A percentile compares a stretch with the other conserved stretches of the same genome.
Conservation (phyloP, 2,888 invertebrate species). For the Drosophila setosimentum region DNA sequence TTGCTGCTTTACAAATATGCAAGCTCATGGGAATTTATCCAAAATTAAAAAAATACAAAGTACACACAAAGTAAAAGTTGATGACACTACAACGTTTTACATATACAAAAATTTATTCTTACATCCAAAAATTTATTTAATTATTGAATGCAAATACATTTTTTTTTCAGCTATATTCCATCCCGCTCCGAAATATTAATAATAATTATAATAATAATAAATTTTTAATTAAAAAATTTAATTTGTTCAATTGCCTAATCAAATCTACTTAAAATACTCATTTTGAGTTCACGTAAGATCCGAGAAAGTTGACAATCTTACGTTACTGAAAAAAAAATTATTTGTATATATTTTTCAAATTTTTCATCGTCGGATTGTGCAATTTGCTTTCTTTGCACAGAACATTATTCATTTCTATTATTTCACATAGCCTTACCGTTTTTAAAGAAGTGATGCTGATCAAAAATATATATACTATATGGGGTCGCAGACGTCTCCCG, state of each 20-base stretch:
- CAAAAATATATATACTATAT: not conserved
- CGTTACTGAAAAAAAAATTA: not conserved
- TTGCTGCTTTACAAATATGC: slow-evolving; percentile 46
- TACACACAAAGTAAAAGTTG: not conserved
- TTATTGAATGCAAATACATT: not conserved
- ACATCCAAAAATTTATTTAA: not conserved
- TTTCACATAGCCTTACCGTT: too few species aligned
- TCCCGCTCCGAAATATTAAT: too few species aligned
- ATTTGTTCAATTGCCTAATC: not conserved
- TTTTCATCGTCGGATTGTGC: not conserved
- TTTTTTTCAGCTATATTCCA: too few species aligned
- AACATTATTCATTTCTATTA: not conserved
- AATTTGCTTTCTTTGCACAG: not conserved
- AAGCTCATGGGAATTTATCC: slow-evolving; percentile 60
- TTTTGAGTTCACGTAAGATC: too few species aligned
- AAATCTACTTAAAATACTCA: not conserved
- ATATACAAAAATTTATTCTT: not conserved
- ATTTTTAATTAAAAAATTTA: not conserved
- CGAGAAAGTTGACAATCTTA: not conserved
- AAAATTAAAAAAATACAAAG: not conserved
- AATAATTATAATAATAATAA: too few species aligned
- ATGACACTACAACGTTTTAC: not conserved
- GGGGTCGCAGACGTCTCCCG: not conserved
- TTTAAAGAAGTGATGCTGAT: not conserved
- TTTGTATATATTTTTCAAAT: not conserved